Percentiles rank a stretch among this genome's conserved stretches.
Evolutionary conservation across 2,888 invertebrate species (phyloP).

Genomic region (Tubiluchus corallicola): DNA sequence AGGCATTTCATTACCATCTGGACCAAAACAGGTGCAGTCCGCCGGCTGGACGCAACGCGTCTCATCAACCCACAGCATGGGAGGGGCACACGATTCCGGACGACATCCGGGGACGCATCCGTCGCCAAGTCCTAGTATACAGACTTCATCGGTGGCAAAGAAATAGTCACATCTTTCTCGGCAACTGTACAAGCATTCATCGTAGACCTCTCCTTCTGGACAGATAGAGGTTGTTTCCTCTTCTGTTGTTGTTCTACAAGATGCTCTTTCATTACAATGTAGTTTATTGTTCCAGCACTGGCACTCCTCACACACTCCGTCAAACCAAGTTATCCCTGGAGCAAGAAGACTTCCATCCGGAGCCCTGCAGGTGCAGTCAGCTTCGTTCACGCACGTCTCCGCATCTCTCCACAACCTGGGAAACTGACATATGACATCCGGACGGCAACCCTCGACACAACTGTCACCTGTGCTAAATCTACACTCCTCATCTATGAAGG

Average conservation of each 20-base stretch:
- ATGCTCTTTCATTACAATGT: too few species aligned
- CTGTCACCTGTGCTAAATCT: too few species aligned
- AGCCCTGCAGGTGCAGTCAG: slow-evolving; percentile 56
- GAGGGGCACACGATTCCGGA: slow-evolving; percentile 16
- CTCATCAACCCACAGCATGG: slow-evolving; percentile 45
- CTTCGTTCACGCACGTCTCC: slow-evolving; percentile 46
- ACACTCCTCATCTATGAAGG: not conserved
- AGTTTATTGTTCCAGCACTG: slow-evolving; percentile 59
- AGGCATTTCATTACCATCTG: too few species aligned
- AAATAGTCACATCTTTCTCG: not conserved
- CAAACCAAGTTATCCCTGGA: slow-evolving; percentile 45
- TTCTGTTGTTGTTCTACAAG: too few species aligned
- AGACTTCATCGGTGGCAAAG: not conserved
- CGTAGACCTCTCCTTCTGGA: not conserved
- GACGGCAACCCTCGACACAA: slow-evolving; percentile 14
- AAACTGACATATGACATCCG: slow-evolving; percentile 14
- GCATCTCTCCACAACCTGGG: slow-evolving; percentile 45
- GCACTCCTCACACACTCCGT: slow-evolving; percentile 47
- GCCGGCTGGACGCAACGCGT: slow-evolving; percentile 47
- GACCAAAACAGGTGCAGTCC: slow-evolving; percentile 59
- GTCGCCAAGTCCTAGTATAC: too few species aligned
- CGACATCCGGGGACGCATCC: slow-evolving; percentile 15
- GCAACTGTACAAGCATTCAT: slow-evolving; percentile 1
- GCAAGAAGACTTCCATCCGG: slow-evolving; percentile 37
- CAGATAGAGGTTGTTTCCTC: too few species aligned